Evolutionary conservation across 2,797 vertebrate species (phyloP), one percentile per base, ranked within the genome.

Genomic region (Centropyge bicolor): DNA sequence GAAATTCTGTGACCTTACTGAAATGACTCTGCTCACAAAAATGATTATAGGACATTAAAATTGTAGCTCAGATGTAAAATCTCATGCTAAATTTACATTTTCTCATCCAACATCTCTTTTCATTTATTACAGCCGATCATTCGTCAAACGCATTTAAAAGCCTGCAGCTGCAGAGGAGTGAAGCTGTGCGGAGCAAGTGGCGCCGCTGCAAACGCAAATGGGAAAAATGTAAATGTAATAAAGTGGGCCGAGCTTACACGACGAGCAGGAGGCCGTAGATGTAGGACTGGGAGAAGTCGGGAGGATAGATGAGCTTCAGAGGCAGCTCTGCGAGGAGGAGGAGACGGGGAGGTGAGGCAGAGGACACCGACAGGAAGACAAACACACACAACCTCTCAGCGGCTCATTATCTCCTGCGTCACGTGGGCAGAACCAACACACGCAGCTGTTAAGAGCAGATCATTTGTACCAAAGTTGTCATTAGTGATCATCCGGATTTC

Each of bases 211-310:
- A 68, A 57, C 43, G 41, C 19, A 76, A 70, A 63, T 40, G 45
- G 49, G 35, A 49, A 75, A 82, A 66, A 83, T 56, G 76, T 16
- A 80, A 91, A 88, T 77, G 75, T 24, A 64, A 88, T 81, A 56
- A 70, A 68, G 61, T 1, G 9, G 10, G 35, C 43, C 20, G 46
- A 43, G 74, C 94, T 94, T 91, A 95, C 95, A 95, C 83, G 13
- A 96, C 63, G 31, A 96, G 92, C 63, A 96, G 94, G 3, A 96
- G 93, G 73, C 94, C 94, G 19, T 96, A 96, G 76, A 89, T 82
- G 74, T 66, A 88, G 52, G 94, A 92, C 27, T 95, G 94, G 0
- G 94, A 95, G 91, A 96, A 96, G 88, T 94, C 94, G 0, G 88
- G 89, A 14, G 95, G 95, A 84, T 91, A 95, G 80, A 91, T 83